Evolutionary conservation across 2,797 vertebrate genomes (phyloP).

Genomic region (Rhinichthys osculus): DNA sequence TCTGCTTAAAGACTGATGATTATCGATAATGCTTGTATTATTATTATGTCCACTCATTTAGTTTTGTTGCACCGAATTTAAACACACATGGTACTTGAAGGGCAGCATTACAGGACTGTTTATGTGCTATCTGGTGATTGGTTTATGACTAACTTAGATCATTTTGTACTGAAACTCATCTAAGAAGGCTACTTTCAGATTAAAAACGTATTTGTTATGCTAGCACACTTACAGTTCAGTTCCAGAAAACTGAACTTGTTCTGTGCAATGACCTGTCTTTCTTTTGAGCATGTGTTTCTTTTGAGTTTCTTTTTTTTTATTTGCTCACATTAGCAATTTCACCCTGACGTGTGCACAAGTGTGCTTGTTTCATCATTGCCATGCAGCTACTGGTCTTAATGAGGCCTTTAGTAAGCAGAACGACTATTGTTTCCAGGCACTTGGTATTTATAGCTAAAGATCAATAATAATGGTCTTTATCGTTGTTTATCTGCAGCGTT

Average conservation of each 20-base stretch:
- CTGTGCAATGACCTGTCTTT: background rate
- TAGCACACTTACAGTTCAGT: background rate
- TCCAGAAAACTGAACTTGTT: background rate
- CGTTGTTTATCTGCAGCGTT: background rate
- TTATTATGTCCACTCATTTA: background rate
- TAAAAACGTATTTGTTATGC: background rate
- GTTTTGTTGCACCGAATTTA: background rate
- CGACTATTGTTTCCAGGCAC: slow-evolving; percentile 27
- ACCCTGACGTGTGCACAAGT: background rate
- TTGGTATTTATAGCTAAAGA: slow-evolving; percentile 35
- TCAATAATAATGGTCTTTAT: slow-evolving; percentile 17
- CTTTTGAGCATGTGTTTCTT: background rate
- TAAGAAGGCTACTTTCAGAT: background rate
- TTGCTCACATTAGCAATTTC: slow-evolving; percentile 21
- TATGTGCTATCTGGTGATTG: slow-evolving; percentile 1
- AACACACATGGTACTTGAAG: background rate
- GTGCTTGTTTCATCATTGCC: slow-evolving; percentile 8
- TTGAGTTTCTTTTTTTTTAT: background rate
- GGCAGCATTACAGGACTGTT: background rate
- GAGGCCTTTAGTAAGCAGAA: slow-evolving; percentile 35
- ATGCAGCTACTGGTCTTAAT: slow-evolving; percentile 21
- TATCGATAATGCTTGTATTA: slow-evolving; percentile 19
- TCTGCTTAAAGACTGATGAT: background rate
- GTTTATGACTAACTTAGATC: background rate
- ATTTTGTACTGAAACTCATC: background rate